A percentile compares a stretch with the other conserved stretches of the same genome.
phyloP scores from a whole-genome alignment of 2,888 invertebrate genomes.

The Sepioteuthis lessoniana region DNA sequence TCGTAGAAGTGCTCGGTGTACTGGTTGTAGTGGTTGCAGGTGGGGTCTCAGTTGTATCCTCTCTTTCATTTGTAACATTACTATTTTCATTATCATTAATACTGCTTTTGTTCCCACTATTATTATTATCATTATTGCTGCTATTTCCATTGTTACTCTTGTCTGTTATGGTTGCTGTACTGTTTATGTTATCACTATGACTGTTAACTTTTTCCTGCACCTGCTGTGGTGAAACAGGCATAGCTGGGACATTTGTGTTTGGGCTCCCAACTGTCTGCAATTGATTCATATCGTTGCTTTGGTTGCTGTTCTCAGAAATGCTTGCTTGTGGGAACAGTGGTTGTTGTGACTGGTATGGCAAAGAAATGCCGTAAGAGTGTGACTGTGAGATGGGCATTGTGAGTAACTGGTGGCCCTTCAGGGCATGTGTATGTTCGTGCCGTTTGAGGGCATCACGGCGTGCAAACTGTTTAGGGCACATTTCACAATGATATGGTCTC shows the following conservation, averaged over 20 bases:
- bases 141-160: not conserved
- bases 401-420: not conserved
- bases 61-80: not conserved
- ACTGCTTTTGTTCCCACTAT: not conserved
- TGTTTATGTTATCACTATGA: not conserved
- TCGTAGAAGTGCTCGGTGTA: not conserved
- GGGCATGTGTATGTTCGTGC: not conserved
- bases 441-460: not conserved
- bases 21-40: not conserved
- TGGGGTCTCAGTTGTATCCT: not conserved
- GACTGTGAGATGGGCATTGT: not conserved
- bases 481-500: not conserved
- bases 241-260: not conserved
- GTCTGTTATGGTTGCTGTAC: not conserved
- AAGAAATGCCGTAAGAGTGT: not conserved
- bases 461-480: not conserved
- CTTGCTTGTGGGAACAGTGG: not conserved
- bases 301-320: no score
- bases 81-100: not conserved
- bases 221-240: not conserved
- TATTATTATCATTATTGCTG: not conserved
- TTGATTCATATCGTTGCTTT: not conserved
- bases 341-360: not conserved
- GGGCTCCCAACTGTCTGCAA: not conserved
- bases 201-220: not conserved